phyloP scores from a whole-genome alignment of 2,113 vertebrate species.

The Conger conger region DNA sequence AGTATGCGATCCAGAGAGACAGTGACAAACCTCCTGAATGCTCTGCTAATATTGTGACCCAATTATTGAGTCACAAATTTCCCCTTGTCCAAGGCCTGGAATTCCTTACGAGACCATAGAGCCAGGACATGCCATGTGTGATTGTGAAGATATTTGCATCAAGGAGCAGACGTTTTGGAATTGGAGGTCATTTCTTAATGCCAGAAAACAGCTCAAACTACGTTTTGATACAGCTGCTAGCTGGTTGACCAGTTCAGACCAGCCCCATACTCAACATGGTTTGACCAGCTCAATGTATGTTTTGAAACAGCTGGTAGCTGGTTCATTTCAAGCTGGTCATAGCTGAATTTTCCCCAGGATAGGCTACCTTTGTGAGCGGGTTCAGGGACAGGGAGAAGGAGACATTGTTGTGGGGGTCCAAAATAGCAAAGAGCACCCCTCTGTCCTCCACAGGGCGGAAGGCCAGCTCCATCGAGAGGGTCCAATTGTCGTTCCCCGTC shows the following conservation, averaged over 20 bases:
- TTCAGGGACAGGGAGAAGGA: constrained; percentile 23
- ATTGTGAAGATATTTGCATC: background rate
- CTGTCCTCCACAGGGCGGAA: constrained; percentile 24
- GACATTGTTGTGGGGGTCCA: constrained; percentile 4
- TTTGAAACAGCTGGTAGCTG: too few relatives aligned
- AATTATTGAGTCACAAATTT: background rate
- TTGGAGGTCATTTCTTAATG: background rate
- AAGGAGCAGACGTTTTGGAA: background rate
- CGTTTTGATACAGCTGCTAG: too few relatives aligned
- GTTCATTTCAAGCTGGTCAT: too few relatives aligned
- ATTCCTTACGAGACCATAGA: background rate
- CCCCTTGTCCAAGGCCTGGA: background rate
- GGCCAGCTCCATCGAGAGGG: constrained; percentile 16
- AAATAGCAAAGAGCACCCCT: constrained; percentile 33
- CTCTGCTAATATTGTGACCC: background rate
- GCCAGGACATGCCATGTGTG: background rate
- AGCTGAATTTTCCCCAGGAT: too few relatives aligned
- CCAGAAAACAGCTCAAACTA: too few relatives aligned
- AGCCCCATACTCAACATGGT: too few relatives aligned
- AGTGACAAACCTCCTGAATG: background rate
- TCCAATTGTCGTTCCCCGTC: constrained; percentile 5
- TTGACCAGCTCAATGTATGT: too few relatives aligned
- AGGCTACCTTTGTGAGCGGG: constrained; percentile 22
- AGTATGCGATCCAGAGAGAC: too few relatives aligned
- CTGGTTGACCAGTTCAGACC: too few relatives aligned